phyloP scores from a whole-genome alignment of 2,113 vertebrate genomes.

The Xenopus tropicalis region DNA sequence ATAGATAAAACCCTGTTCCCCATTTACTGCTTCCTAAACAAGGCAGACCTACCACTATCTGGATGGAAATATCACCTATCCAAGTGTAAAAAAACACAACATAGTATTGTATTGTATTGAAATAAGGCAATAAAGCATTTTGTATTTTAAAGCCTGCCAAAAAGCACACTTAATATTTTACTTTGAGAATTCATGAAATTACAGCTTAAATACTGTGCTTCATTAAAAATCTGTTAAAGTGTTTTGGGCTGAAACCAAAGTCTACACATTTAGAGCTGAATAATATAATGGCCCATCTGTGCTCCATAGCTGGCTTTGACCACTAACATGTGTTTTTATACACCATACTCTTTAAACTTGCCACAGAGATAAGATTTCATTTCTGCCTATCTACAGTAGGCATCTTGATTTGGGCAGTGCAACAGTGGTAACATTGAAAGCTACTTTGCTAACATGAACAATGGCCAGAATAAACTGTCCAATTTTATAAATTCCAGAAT shows the following conservation, averaged over 20 bases:
- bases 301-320: constrained; percentile 2
- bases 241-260: neutral
- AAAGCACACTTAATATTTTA: neutral
- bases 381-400: constrained; percentile 15
- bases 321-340: neutral
- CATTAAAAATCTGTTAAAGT: neutral
- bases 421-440: constrained; percentile 23
- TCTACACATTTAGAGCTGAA: neutral
- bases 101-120: too few relatives aligned
- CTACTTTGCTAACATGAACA: neutral
- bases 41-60: too few relatives aligned
- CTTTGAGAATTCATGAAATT: neutral
- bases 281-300: constrained; percentile 6
- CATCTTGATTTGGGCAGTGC: constrained; percentile 23
- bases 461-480: constrained; percentile 32
- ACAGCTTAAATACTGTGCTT: neutral
- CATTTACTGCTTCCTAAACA: too few relatives aligned
- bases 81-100: too few relatives aligned
- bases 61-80: too few relatives aligned
- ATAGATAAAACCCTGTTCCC: too few relatives aligned
- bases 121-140: neutral
- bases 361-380: neutral
- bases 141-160: neutral
- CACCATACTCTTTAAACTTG: constrained; percentile 9
- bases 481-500: too few relatives aligned